These are phyloP conservation scores for Aspidiotus destructor DNA, from an alignment of 2,888 invertebrate genomes.

Conservation along the genomic window DNA sequence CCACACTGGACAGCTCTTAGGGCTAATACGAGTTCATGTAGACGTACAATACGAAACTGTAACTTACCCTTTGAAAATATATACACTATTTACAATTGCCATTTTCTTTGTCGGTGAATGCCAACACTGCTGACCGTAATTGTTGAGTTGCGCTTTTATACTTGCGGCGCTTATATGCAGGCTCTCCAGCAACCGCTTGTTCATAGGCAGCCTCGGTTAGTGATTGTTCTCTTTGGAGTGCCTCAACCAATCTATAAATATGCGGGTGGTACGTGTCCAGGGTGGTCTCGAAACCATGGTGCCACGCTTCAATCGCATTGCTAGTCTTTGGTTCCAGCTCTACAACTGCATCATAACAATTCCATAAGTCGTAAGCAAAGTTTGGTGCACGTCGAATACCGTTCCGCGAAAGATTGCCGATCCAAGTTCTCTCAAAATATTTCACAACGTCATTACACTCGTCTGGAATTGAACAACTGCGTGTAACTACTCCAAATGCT, in stretches of 20 bases:
- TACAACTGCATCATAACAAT: background rate
- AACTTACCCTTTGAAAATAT: too few relatives aligned
- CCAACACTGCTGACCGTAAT: too few relatives aligned
- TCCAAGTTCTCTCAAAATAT: background rate
- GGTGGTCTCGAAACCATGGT: background rate
- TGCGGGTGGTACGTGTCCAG: background rate
- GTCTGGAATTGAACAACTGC: background rate
- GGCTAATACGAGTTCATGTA: too few relatives aligned
- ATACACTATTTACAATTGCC: too few relatives aligned
- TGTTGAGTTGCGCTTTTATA: too few relatives aligned
- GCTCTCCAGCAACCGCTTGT: too few relatives aligned
- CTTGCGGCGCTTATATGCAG: too few relatives aligned
- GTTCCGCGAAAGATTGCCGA: background rate
- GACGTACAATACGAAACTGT: too few relatives aligned
- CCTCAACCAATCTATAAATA: background rate
- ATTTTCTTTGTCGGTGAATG: too few relatives aligned
- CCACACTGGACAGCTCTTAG: too few relatives aligned
- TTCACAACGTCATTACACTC: background rate
- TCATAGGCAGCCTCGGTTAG: too few relatives aligned
- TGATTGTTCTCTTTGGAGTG: too few relatives aligned
- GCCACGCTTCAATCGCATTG: background rate
- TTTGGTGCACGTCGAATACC: background rate
- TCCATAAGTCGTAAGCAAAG: background rate
- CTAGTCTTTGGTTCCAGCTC: background rate
- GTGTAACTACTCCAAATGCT: background rate